Evolutionary conservation across 2,888 invertebrate genomes (phyloP).

Genomic region (Zaprionus bogoriensis): DNA sequence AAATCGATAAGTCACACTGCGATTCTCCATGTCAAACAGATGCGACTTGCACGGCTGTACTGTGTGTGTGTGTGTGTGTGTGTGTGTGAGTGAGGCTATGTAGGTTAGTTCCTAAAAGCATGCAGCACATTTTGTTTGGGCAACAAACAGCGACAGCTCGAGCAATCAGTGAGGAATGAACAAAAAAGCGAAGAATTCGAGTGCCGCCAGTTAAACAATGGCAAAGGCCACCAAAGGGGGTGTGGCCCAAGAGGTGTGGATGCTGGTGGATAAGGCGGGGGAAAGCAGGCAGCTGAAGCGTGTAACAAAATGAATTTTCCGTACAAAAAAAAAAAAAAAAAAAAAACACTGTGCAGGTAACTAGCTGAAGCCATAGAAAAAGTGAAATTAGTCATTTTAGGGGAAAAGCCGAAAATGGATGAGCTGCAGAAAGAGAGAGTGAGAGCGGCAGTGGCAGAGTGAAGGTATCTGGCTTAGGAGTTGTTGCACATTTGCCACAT

Average conservation of each 20-base stretch:
- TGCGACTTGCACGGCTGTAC: not conserved
- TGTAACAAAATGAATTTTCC: slow-evolving; percentile 37
- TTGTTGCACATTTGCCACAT: slow-evolving; percentile 68
- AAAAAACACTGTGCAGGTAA: not conserved
- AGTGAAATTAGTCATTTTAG: slow-evolving; percentile 60
- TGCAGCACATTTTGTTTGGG: slow-evolving; percentile 35
- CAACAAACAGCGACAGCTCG: slow-evolving; percentile 16
- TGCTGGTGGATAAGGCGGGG: not conserved
- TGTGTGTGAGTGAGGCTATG: slow-evolving; percentile 3
- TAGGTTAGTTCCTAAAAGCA: slow-evolving; percentile 35
- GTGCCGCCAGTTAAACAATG: slow-evolving; percentile 43
- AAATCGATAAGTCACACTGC: slow-evolving; percentile 37
- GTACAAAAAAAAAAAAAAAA: not conserved
- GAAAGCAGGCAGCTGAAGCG: too few relatives aligned
- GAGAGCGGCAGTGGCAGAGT: not conserved
- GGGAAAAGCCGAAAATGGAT: slow-evolving; percentile 21
- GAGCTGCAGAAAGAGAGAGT: not conserved
- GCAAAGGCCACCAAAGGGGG: slow-evolving; percentile 5
- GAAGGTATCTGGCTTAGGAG: not conserved
- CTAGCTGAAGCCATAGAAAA: slow-evolving; percentile 22
- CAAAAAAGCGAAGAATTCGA: slow-evolving; percentile 40
- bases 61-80: not conserved
- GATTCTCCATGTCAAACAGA: slow-evolving; percentile 18
- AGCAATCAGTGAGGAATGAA: slow-evolving; percentile 55
- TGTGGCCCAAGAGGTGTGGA: not conserved